A percentile compares a stretch with the other conserved stretches of the same genome.
Evolutionary conservation across 1,140 invertebrate genomes (phyloP).

Genomic region (Protaetia brevitarsis): DNA sequence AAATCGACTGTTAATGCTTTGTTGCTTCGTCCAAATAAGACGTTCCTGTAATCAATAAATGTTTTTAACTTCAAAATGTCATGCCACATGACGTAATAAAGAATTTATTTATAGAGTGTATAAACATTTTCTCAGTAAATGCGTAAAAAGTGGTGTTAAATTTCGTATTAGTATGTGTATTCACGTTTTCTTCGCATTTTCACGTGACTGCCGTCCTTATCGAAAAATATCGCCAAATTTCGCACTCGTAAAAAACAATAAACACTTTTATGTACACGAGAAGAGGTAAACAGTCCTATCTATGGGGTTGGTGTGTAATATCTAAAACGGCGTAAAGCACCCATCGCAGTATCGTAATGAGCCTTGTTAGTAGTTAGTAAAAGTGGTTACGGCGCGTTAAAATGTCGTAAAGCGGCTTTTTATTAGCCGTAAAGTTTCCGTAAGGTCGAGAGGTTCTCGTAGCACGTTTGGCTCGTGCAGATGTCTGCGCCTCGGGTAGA

Average conservation of each 20-base stretch:
- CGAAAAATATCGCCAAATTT: slow-evolving; percentile 16
- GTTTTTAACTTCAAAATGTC: too few relatives aligned
- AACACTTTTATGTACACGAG: neutral
- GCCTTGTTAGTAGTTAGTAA: slow-evolving; percentile 46
- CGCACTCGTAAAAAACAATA: slow-evolving; percentile 17
- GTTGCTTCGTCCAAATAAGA: too few relatives aligned
- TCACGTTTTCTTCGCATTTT: slow-evolving; percentile 3
- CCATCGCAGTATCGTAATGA: slow-evolving; percentile 45
- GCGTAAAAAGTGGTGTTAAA: neutral
- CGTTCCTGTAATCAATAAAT: too few relatives aligned
- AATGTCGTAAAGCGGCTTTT: slow-evolving; percentile 47
- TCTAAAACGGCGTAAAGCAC: slow-evolving; percentile 33
- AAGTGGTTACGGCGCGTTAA: slow-evolving; percentile 46
- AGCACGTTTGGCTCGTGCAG: slow-evolving; percentile 33
- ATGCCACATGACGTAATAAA: too few relatives aligned
- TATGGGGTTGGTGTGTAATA: slow-evolving; percentile 16
- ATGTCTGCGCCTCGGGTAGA: slow-evolving; percentile 31
- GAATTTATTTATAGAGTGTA: too few relatives aligned
- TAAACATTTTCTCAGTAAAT: too few relatives aligned
- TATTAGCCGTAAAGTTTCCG: slow-evolving; percentile 44
- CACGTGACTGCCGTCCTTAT: slow-evolving; percentile 10
- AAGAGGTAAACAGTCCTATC: neutral
- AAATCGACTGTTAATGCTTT: too few relatives aligned
- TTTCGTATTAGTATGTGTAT: slow-evolving; percentile 14
- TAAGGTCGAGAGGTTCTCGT: slow-evolving; percentile 40